These are phyloP conservation scores for Elaphurus davidianus DNA, from an alignment of 2,113 vertebrate species.

Conservation along the genomic window DNA sequence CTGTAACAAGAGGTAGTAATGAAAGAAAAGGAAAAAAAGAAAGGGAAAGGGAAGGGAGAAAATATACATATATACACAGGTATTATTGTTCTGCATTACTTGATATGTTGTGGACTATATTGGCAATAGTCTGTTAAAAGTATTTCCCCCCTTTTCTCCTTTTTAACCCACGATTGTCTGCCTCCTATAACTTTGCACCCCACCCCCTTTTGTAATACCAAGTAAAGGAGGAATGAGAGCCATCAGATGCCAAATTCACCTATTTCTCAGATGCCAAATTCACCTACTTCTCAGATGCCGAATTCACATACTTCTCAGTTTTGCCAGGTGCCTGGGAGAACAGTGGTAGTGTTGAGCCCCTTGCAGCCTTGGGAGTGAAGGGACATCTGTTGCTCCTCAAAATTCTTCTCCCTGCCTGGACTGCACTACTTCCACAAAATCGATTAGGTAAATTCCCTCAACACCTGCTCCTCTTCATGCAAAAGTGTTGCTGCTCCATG, in stretches of 20 bases:
- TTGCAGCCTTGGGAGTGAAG: not conserved
- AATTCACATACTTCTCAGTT: conserved; percentile 41
- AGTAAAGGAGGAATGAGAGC: not conserved
- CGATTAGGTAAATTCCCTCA: not conserved
- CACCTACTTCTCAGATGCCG: not conserved
- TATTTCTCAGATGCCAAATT: not conserved
- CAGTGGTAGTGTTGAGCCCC: not conserved
- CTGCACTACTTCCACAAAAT: not conserved
- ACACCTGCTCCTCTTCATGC: not conserved
- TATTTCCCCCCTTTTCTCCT: not conserved
- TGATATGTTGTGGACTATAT: not conserved
- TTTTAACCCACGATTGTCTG: not conserved
- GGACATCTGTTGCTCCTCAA: not conserved
- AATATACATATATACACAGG: not conserved
- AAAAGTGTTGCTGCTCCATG: not conserved
- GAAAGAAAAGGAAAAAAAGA: not conserved
- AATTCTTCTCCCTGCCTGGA: not conserved
- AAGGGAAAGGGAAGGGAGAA: not conserved
- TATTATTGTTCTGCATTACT: not conserved
- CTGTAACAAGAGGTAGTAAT: not conserved
- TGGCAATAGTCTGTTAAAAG: not conserved
- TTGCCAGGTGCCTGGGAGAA: not conserved
- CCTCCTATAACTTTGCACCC: not conserved
- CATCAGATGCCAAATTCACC: conserved; percentile 8
- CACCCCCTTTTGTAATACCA: not conserved